Conservation (phyloP, 2,888 invertebrate species). For the Tenthredo scrophulariae region DNA sequence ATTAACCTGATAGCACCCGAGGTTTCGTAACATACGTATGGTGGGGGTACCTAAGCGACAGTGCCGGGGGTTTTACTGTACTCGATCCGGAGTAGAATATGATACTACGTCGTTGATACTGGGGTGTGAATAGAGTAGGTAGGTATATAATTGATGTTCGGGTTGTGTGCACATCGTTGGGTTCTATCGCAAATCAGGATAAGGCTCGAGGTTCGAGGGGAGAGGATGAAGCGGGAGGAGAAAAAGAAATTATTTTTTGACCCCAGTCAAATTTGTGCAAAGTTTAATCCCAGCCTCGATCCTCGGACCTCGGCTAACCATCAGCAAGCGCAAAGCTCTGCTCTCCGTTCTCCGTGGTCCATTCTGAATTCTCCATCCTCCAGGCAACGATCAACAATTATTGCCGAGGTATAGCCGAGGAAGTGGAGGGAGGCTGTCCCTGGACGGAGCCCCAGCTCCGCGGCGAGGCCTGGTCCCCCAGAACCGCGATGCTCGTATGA, state of each 20-base stretch:
- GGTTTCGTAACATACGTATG: no score
- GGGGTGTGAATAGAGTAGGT: no score
- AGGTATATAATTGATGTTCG: neutral
- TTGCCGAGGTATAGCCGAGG: conserved; percentile 43
- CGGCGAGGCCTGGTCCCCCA: conserved; percentile 36
- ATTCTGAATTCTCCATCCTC: conserved; percentile 58
- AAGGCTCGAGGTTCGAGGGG: neutral
- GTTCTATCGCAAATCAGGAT: neutral
- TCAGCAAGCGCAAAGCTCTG: conserved; percentile 51
- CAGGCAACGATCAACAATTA: conserved; percentile 75
- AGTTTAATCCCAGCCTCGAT: conserved; percentile 17
- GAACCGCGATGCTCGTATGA: conserved; percentile 19
- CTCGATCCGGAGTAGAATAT: neutral
- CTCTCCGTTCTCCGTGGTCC: conserved; percentile 72
- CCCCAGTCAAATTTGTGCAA: neutral
- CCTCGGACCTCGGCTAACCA: conserved; percentile 20
- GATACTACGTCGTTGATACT: no score
- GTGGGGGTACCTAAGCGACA: no score
- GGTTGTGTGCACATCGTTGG: neutral
- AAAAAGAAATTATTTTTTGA: neutral
- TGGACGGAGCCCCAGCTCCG: conserved; percentile 41
- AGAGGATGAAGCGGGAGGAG: neutral
- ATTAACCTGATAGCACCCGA: no score
- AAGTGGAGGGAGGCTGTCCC: conserved; percentile 52
- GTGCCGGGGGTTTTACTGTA: no score